Percentiles rank a stretch among this genome's conserved stretches.
Conservation (phyloP, 2,113 vertebrate genomes). For the Hemichromis elongatus region DNA sequence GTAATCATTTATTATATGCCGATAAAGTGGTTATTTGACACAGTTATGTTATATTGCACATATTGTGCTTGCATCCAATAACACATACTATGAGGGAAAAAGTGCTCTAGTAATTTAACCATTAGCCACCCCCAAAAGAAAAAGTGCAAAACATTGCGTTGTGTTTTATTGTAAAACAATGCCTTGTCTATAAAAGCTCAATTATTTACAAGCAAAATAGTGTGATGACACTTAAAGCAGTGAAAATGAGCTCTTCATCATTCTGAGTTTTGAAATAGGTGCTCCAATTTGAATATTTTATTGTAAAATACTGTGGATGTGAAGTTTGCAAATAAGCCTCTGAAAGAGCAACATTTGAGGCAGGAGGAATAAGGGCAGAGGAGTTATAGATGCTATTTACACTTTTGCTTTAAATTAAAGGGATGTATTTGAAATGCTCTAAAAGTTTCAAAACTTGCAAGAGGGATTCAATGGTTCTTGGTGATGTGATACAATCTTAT, state of each 20-base stretch:
- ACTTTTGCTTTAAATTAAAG: conserved; percentile 9
- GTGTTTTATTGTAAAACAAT: not conserved
- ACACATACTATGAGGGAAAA: not conserved
- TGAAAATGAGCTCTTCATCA: conserved; percentile 24
- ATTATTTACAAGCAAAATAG: not conserved
- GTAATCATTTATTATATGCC: not conserved
- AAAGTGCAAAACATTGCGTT: not conserved
- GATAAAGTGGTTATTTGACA: not conserved
- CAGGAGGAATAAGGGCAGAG: not conserved
- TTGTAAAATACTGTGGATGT: conserved; percentile 37
- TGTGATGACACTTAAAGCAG: conserved; percentile 25
- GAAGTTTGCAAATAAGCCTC: conserved; percentile 28
- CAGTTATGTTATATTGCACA: not conserved
- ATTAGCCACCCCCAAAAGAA: not conserved
- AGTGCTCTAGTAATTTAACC: not conserved
- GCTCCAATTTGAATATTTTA: conserved; percentile 46
- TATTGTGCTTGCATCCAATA: not conserved
- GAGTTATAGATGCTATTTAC: conserved; percentile 19
- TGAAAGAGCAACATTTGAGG: not conserved
- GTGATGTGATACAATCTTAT: not conserved
- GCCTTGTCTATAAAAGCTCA: not conserved
- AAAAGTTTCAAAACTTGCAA: not conserved
- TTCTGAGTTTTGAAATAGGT: conserved; percentile 43
- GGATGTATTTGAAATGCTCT: not conserved
- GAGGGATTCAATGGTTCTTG: not conserved